A percentile compares a stretch with the other conserved stretches of the same genome.
Conservation (phyloP, 2,113 vertebrate genomes). For the Poeciliopsis retropinna region DNA sequence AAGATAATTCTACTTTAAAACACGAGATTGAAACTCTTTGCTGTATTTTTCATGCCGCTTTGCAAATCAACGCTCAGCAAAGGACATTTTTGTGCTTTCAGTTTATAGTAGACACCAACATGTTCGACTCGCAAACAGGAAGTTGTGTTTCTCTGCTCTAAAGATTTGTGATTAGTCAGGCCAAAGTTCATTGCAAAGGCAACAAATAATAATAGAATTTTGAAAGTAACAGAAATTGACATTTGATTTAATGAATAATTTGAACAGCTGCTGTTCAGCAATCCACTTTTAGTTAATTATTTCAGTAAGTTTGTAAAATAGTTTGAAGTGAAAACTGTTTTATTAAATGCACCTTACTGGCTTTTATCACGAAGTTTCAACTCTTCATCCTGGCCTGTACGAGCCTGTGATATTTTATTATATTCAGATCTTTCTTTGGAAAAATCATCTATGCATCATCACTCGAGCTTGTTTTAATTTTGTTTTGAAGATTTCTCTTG, state of each 20-base stretch:
- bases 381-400: conserved; percentile 42
- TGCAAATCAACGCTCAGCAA: too few relatives aligned
- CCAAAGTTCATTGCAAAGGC: neutral
- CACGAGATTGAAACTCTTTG: neutral
- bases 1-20: too few relatives aligned
- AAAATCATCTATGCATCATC: conserved; percentile 12
- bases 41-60: too few relatives aligned
- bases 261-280: conserved; percentile 8
- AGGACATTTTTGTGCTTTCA: too few relatives aligned
- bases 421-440: conserved; percentile 26
- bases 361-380: neutral
- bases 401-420: conserved; percentile 37
- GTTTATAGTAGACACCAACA: too few relatives aligned
- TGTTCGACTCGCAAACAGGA: conserved; percentile 22
- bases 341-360: neutral
- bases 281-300: conserved; percentile 20
- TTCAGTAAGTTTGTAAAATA: conserved; percentile 24
- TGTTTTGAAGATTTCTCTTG: conserved; percentile 13
- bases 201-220: conserved; percentile 6
- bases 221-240: neutral
- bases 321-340: conserved; percentile 13
- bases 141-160: conserved; percentile 18
- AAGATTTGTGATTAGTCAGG: neutral
- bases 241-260: conserved; percentile 1
- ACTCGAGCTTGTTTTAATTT: conserved; percentile 22